Evolutionary conservation across 2,113 vertebrate genomes (phyloP).

Genomic region (Verasper variegatus): DNA sequence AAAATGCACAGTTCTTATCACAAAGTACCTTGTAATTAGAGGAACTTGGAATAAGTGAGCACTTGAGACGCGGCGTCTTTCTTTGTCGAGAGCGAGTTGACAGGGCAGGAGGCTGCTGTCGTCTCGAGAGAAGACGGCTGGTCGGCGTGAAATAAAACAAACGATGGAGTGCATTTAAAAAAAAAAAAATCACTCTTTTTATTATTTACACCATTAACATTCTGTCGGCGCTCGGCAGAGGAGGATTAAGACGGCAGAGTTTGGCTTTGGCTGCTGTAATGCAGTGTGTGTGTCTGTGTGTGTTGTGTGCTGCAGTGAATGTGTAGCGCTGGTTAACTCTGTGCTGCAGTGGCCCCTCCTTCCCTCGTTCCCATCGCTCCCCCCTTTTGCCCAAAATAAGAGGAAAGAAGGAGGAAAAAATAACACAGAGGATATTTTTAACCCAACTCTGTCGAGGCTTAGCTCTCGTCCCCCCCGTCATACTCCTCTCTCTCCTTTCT

Average conservation of each 20-base stretch:
- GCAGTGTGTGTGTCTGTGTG: conserved; percentile 23
- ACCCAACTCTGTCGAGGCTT: conserved; percentile 49
- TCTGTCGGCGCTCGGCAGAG: not conserved
- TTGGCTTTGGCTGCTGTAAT: conserved; percentile 18
- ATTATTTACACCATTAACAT: not conserved
- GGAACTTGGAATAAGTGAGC: conserved; percentile 1
- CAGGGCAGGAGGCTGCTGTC: not conserved
- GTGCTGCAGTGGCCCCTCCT: conserved; percentile 30
- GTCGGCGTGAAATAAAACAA: not conserved
- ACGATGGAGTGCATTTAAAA: not conserved
- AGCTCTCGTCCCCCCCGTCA: conserved; percentile 19
- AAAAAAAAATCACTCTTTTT: not conserved
- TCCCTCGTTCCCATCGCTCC: not conserved
- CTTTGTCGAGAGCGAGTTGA: conserved; percentile 5
- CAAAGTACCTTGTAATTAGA: conserved; percentile 1
- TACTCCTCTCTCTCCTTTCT: conserved; percentile 23
- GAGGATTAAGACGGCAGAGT: conserved; percentile 9
- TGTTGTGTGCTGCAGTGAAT: conserved; percentile 30
- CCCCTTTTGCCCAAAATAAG: conserved; percentile 31
- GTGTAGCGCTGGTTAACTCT: conserved; percentile 36
- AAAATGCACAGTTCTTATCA: conserved; percentile 15
- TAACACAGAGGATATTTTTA: conserved; percentile 59
- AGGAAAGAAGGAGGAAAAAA: conserved; percentile 45
- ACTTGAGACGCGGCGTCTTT: not conserved
- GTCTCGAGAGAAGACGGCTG: not conserved